Base-by-base conservation (phyloP, 2,113 vertebrate species). In the Sminthopsis crassicaudata region DNA sequence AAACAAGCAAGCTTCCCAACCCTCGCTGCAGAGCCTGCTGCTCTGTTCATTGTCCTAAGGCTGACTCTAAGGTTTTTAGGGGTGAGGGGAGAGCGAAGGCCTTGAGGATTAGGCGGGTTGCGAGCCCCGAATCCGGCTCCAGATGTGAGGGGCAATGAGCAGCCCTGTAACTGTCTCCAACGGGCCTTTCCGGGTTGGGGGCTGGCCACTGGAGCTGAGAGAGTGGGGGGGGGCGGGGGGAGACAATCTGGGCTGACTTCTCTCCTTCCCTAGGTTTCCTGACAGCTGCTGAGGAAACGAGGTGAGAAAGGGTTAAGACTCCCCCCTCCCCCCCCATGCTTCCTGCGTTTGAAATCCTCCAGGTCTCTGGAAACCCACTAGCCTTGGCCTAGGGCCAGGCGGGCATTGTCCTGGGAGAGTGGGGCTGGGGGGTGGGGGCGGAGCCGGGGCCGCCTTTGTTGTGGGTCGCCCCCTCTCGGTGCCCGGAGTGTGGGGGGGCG, bases 261-360 rank as follows among this genome's bases (percentile, higher is more conserved):
- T 95, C 89, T 53, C 52, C 27, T 24, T 2, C 1, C 46, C 92
- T 8, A 7, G 51, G 51, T 95, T 96, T 92, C 93, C 91, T 92
- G 94, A 95, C 92, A 94, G 91, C 93, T 92, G 24, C 92, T 92
- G 91, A 96, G 95, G 91, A 96, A 96, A 89, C 27, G 26, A 94
- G 94, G 88, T 91, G 94, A 96, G 92, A 96, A 98, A 97, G 94
- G 94, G 97, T 98, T 97, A 97, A 84, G 67, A 42, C 36, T 92
- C 76, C 60, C 97, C 95, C 50, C 92, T 90, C 91, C 14, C 55
- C 96, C 93, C 90, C 94, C 96, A 96, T 42, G 94, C 91, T 98
- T 98, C 92, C 97, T 94, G 93, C 95, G 91, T 98, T 97, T 97
- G 95, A 98, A 97, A 97, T 60, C 96, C 51, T 97, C 93, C 54